Percentiles rank a stretch among this genome's conserved stretches.
Conservation (phyloP, 1,140 invertebrate genomes). For the Theocolax elegans region DNA sequence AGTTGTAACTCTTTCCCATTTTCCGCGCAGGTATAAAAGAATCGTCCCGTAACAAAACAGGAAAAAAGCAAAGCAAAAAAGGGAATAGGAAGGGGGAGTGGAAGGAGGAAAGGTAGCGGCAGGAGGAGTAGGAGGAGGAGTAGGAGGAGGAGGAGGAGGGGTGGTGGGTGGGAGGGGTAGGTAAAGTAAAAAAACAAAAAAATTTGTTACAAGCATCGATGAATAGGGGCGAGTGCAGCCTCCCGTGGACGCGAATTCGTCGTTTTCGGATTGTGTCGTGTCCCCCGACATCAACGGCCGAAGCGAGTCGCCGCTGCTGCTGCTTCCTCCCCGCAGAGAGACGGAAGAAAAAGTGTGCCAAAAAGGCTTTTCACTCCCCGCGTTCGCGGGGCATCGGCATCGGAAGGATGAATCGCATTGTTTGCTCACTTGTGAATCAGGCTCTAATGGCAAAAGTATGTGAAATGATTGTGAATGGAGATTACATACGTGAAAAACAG, state of each 20-base stretch:
- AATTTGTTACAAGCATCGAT: conserved; percentile 12
- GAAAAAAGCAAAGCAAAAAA: conserved; percentile 18
- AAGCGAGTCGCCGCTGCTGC: neutral
- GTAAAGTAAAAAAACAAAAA: conserved; percentile 23
- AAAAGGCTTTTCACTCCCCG: conserved; percentile 56
- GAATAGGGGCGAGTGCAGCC: neutral
- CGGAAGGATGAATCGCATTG: conserved; percentile 59
- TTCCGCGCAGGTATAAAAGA: conserved; percentile 19
- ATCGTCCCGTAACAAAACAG: neutral
- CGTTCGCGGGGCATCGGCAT: conserved; percentile 30
- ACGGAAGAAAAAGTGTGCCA: conserved; percentile 55
- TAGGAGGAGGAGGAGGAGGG: too few species aligned
- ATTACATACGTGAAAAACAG: conserved; percentile 64
- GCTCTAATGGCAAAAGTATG: conserved; percentile 66
- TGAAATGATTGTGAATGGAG: conserved; percentile 64
- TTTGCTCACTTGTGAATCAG: conserved; percentile 64
- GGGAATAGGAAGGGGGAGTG: neutral
- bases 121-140: too few species aligned
- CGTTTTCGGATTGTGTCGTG: conserved; percentile 6
- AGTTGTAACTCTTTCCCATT: conserved; percentile 35
- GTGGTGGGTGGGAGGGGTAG: too few species aligned
- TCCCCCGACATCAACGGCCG: neutral
- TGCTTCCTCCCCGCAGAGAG: neutral
- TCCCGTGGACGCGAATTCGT: conserved; percentile 43
- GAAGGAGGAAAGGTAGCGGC: neutral